phyloP scores from a whole-genome alignment of 2,888 invertebrate species.

The Vanessa cardui region DNA sequence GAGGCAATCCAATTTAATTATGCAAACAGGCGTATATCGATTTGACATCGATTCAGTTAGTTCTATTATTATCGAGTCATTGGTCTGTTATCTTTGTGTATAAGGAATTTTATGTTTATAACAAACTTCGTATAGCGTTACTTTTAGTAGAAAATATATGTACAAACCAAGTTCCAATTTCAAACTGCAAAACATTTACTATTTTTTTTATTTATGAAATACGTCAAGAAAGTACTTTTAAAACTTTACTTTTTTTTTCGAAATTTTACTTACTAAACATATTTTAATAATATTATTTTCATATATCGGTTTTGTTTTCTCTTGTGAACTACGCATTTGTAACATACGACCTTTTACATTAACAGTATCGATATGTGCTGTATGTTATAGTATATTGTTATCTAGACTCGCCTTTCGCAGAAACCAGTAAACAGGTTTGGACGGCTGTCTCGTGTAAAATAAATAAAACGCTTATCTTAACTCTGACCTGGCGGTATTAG shows the following conservation, averaged over 20 bases:
- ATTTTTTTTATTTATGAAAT: no score
- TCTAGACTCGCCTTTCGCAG: conserved; percentile 42
- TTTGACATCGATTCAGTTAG: conserved; percentile 32
- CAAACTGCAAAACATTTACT: no score
- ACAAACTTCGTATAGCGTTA: conserved; percentile 1
- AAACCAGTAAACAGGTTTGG: conserved; percentile 55
- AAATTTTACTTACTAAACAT: no score
- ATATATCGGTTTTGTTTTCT: no score
- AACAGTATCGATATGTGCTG: conserved; percentile 5
- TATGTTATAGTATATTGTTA: conserved; percentile 15
- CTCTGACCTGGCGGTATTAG: not conserved
- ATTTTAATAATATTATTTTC: no score
- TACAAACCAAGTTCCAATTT: no score
- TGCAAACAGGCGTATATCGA: conserved; percentile 35
- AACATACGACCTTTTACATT: no score
- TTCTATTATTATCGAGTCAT: conserved; percentile 46
- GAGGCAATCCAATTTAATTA: conserved; percentile 35
- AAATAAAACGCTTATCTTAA: conserved; percentile 14
- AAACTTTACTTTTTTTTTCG: no score
- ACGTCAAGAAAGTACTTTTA: no score
- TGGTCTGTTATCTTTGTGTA: conserved; percentile 42
- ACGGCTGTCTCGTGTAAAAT: conserved; percentile 7
- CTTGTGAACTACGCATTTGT: no score
- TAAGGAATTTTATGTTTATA: conserved; percentile 42
- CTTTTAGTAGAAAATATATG: no score